Evolutionary conservation across 2,113 vertebrate species (phyloP), one percentile per base, ranked within the genome.

Genomic region (Cygnus atratus): DNA sequence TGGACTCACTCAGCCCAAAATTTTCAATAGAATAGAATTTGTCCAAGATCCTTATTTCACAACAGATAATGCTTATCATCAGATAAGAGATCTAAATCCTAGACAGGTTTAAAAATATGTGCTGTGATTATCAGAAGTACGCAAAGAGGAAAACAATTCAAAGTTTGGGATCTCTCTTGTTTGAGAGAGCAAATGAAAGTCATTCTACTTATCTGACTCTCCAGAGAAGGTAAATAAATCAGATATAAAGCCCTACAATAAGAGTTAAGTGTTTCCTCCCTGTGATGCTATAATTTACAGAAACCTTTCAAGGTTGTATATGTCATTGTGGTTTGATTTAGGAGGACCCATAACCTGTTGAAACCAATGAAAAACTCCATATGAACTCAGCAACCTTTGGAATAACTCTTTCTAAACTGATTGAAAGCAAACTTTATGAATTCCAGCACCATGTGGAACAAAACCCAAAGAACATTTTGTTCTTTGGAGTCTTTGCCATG

Each of bases 211-310:
- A 2, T 13, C 13, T 17, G 57, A 46, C 55, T 87, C 73, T 75
- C 35, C 57, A 10, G 76, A 81, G 50, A 52, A 16, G 26, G 62
- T 65, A 83, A 94, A 93, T 94, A 89, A 90, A 95, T 93, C 96
- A 92, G 80, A 29, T 3, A 4, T 21, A 90, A 93, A 93, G 28
- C 58, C 43, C 84, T 48, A 31, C 48, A 77, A 83, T 3, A 84
- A n/a, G 58, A 79, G 52, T 58, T 31, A 22, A 58, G 58, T 24
- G 48, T 25, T 80, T 73, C 71, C 50, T 92, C 85, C 79, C 44
- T 8, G 11, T 2, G 52, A 87, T 59, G 76, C 92, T 86, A 55
- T 84, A n/a, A 94, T 88, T 94, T 25, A 90, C 63, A 55, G 88
- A 86, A 70, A 8, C 67, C 46, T 66, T 63, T 84, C 88, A 74